These are phyloP conservation scores for Rhimphoctona megacephalus DNA, from an alignment of 2,888 invertebrate genomes.

Conservation along the genomic window DNA sequence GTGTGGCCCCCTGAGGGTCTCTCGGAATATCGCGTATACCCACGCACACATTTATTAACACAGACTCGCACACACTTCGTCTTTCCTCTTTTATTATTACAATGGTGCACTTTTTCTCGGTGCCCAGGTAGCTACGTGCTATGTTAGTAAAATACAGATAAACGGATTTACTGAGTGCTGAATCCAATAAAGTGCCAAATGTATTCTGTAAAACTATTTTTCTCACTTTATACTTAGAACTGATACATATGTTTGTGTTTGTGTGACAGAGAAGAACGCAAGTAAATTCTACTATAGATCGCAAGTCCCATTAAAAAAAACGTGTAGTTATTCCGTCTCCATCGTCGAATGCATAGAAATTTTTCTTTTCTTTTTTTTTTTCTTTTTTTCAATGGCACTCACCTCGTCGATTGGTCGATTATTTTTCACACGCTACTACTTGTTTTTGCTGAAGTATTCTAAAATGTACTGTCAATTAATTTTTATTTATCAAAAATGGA, in stretches of 20 bases:
- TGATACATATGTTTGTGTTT: not conserved
- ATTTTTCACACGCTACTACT: not conserved
- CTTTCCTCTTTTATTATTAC: constrained; percentile 58
- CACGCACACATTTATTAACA: not conserved
- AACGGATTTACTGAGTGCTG: constrained; percentile 12
- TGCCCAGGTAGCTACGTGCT: constrained; percentile 21
- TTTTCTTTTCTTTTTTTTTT: not conserved
- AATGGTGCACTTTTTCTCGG: constrained; percentile 29
- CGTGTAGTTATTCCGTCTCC: not conserved
- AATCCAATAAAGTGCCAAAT: constrained; percentile 7
- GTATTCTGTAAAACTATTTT: constrained; percentile 27
- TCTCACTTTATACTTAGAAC: not conserved
- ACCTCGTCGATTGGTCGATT: no score
- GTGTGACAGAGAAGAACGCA: not conserved
- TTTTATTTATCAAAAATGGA: no score
- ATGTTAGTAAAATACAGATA: not conserved
- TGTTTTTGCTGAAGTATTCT: not conserved
- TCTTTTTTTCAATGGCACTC: not conserved
- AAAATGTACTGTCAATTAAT: not conserved
- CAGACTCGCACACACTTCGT: not conserved
- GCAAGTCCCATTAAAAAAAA: not conserved
- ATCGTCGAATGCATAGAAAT: not conserved
- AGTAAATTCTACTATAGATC: not conserved
- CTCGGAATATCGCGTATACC: constrained; percentile 36
- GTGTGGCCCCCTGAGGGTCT: constrained; percentile 55